Percentiles rank a stretch among this genome's conserved stretches.
Conservation (phyloP, 2,113 vertebrate genomes). For the human (Homo sapiens) region DNA sequence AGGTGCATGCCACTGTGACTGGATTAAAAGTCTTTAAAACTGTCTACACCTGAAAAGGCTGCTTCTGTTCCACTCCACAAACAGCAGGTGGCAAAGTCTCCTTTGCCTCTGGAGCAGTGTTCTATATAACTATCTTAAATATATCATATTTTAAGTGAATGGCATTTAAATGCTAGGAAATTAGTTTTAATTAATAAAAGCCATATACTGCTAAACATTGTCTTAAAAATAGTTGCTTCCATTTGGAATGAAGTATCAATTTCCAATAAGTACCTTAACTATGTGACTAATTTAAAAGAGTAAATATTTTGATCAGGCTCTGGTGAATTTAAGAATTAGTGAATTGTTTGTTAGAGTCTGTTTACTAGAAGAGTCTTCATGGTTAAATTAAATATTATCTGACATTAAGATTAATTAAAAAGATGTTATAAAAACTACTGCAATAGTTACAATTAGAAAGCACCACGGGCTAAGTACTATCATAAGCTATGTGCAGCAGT, state of each 20-base stretch:
- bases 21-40: background rate
- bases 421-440: background rate
- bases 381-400: slow-evolving; percentile 22
- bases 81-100: background rate
- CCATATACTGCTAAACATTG: background rate
- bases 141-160: background rate
- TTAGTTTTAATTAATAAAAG: slow-evolving; percentile 31
- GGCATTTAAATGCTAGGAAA: background rate
- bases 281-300: background rate
- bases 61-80: background rate
- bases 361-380: background rate
- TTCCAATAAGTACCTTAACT: background rate
- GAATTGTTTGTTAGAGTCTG: slow-evolving; percentile 26
- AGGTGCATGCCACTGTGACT: no score
- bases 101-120: background rate
- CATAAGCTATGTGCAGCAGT: background rate
- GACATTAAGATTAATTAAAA: slow-evolving; percentile 17
- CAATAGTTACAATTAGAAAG: background rate
- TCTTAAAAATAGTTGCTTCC: background rate
- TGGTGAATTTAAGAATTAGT: slow-evolving; percentile 47
- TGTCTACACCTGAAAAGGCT: background rate
- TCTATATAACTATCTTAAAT: background rate
- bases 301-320: background rate
- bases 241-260: background rate
- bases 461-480: background rate